Base-by-base conservation (phyloP, 2,888 invertebrate genomes). In the Pseudolycoriella hygida region DNA sequence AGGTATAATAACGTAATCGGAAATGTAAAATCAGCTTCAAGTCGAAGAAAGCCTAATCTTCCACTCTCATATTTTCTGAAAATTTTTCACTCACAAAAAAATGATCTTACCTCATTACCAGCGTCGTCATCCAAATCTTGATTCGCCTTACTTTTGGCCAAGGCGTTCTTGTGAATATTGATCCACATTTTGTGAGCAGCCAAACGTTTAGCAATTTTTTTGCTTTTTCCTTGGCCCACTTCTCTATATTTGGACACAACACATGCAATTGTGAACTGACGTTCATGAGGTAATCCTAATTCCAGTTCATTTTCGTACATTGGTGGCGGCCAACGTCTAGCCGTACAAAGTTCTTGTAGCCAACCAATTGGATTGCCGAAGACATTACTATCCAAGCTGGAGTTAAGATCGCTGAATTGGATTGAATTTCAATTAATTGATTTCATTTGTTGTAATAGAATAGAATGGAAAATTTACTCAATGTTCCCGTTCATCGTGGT, bases 281-380 rank as follows among this genome's bases (percentile, higher is more conserved):
- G 73, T 61, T 89, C 88, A 57, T 90, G 90, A 0, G 90, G 89
- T 46, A 87, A 68, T 44, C 90, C 70, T 66, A 50, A n/a, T 48
- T 47, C 19, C 18, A 44, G 17, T 17, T 44, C 80, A 57, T 86
- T 84, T 52, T 86, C 81, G 60, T 93, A 93, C 30, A 76, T 76
- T 2, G 92, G 90, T 3, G 89, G 88, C 12, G 88, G 86, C 81
- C 88, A 85, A 53, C 87, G 79, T 45, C 83, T 76, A 41, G 88
- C 85, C 83, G 89, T 89, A 60, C 90, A 89, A 60, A 89, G 74
- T 62, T 93, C 92, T 61, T 82, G 81, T 47, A 92, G 68, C 67
- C 85, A 82, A n/a, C 92, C 90, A 48, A 92, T 88, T 3, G 90
- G 90, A 62, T 93, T 87, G 17, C 82, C 82, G 64, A 80, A 25